These are phyloP conservation scores for Heteromyza rotundicornis DNA, from an alignment of 2,888 invertebrate genomes.

Conservation along the genomic window DNA sequence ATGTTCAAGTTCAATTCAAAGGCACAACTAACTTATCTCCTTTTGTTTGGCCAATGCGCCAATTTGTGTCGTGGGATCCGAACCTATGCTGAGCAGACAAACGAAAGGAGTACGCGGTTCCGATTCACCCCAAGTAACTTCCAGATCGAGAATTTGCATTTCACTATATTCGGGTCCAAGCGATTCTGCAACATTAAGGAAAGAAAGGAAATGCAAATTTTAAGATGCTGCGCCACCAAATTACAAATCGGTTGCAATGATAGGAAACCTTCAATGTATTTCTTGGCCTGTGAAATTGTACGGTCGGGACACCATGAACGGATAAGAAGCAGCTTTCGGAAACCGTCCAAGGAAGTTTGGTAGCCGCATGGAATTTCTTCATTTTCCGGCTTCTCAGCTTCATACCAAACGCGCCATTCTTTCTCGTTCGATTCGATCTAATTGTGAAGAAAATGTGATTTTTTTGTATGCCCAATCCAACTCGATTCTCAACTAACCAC, in stretches of 20 bases:
- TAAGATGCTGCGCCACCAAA: slow-evolving; percentile 4
- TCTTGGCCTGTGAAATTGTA: slow-evolving; percentile 90
- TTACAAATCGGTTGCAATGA: too few relatives aligned
- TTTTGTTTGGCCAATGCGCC: slow-evolving; percentile 84
- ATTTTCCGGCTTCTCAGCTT: slow-evolving; percentile 90
- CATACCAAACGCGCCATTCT: slow-evolving; percentile 91
- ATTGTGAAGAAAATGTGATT: not conserved
- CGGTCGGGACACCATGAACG: slow-evolving; percentile 96
- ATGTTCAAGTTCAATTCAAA: not conserved
- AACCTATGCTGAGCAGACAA: slow-evolving; percentile 92
- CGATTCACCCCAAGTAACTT: slow-evolving; percentile 88
- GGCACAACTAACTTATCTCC: slow-evolving; percentile 74
- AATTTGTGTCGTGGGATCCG: slow-evolving; percentile 96
- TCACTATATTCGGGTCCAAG: slow-evolving; percentile 88
- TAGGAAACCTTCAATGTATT: slow-evolving; percentile 85
- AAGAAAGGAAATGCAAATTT: slow-evolving; percentile 8
- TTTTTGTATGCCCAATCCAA: not conserved
- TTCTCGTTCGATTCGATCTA: slow-evolving; percentile 84
- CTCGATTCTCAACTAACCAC: slow-evolving; percentile 66
- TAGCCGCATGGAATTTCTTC: slow-evolving; percentile 91
- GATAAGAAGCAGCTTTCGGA: slow-evolving; percentile 84
- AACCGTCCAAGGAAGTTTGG: slow-evolving; percentile 83
- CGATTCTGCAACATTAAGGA: slow-evolving; percentile 68
- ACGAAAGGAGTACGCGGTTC: slow-evolving; percentile 87
- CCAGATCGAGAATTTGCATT: slow-evolving; percentile 89